Percentiles rank a stretch among this genome's conserved stretches.
These are phyloP conservation scores for Grantiella picta DNA, from an alignment of 2,113 vertebrate species.

Conservation along the genomic window DNA sequence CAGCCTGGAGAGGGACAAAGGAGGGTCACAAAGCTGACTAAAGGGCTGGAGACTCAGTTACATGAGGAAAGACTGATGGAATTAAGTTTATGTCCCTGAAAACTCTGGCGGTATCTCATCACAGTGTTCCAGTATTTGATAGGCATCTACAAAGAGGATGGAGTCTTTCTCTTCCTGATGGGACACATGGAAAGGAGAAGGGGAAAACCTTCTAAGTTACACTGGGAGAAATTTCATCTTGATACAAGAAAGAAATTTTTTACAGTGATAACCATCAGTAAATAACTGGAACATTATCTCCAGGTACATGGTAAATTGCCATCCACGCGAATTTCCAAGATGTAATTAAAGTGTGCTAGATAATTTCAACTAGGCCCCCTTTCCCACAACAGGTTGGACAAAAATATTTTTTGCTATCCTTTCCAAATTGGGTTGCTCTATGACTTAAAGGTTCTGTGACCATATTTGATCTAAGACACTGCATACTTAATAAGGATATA, in stretches of 20 bases:
- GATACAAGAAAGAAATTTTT: neutral
- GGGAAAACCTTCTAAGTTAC: rapidly evolving
- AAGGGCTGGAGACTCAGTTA: rapidly evolving
- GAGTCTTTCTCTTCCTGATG: neutral
- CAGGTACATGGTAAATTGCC: rapidly evolving
- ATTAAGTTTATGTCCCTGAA: neutral
- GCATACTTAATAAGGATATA: neutral
- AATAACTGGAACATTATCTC: neutral
- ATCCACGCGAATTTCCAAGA: neutral
- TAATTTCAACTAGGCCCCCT: neutral
- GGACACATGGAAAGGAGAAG: neutral
- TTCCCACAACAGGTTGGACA: neutral
- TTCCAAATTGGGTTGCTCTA: neutral
- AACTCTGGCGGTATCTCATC: rapidly evolving
- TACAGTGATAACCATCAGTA: neutral
- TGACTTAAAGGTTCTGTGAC: neutral
- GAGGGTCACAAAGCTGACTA: neutral
- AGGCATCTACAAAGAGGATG: neutral
- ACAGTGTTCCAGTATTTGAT: neutral
- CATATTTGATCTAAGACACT: neutral
- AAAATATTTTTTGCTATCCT: rapidly evolving
- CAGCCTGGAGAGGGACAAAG: neutral
- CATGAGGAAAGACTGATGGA: neutral
- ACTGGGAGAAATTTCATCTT: rapidly evolving
- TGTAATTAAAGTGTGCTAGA: neutral